phyloP scores from a whole-genome alignment of 2,113 vertebrate species.

The Psittacara wagleri region DNA sequence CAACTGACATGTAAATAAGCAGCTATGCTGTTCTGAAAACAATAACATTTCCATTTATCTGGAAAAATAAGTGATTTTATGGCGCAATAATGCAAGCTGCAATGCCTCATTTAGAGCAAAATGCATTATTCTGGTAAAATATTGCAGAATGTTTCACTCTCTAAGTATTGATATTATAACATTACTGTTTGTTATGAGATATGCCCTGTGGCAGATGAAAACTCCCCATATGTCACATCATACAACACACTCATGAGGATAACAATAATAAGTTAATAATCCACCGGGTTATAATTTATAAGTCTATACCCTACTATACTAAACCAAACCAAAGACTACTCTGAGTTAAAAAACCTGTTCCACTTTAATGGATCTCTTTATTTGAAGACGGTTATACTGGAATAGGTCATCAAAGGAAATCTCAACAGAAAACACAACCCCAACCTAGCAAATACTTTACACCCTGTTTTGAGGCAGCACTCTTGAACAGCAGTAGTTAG shows the following conservation, averaged over 20 bases:
- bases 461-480: not conserved
- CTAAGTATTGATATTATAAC: not conserved
- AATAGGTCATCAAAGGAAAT: not conserved
- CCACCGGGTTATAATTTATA: not conserved
- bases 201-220: not conserved
- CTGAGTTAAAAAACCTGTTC: not conserved
- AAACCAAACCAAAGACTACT: not conserved
- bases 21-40: not conserved
- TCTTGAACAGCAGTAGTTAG: not conserved
- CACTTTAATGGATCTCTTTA: not conserved
- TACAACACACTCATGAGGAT: not conserved
- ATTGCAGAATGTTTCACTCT: not conserved
- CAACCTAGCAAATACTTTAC: not conserved
- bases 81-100: constrained; percentile 8
- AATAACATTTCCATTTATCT: constrained; percentile 43
- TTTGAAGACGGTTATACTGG: not conserved
- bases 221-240: not conserved
- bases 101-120: constrained; percentile 35
- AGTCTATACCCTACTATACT: not conserved
- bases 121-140: constrained; percentile 2
- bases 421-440: not conserved
- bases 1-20: constrained; percentile 41
- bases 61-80: constrained; percentile 41
- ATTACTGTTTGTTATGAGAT: not conserved
- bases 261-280: not conserved